phyloP scores from a whole-genome alignment of 2,797 vertebrate species.

The Phalloptychus januarius region DNA sequence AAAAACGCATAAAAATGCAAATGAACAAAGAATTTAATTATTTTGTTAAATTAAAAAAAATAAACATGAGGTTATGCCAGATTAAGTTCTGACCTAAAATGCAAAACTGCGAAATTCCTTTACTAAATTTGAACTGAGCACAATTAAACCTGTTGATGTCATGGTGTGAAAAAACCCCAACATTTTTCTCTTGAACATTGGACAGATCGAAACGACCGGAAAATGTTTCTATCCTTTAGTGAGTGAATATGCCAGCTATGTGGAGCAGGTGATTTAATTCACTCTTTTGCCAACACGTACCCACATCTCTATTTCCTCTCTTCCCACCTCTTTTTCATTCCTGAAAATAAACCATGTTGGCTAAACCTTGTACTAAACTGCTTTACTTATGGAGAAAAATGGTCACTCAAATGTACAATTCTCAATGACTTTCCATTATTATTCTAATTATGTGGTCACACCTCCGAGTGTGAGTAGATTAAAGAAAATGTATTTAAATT shows the following conservation, averaged over 20 bases:
- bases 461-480: neutral
- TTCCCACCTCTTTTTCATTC: neutral
- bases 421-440: neutral
- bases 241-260: neutral
- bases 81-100: no score
- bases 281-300: neutral
- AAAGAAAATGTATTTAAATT: neutral
- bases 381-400: neutral
- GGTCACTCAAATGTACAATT: neutral
- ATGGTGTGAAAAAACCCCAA: neutral
- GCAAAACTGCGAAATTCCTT: no score
- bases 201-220: neutral
- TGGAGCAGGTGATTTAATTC: neutral
- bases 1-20: no score
- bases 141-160: neutral
- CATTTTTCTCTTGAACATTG: neutral
- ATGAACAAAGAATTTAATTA: no score
- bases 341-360: neutral
- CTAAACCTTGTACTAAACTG: neutral
- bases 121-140: no score
- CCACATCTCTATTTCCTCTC: neutral
- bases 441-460: neutral
- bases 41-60: no score
- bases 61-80: no score
- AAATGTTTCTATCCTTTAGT: neutral